Percentiles rank a stretch among this genome's conserved stretches.
These are phyloP conservation scores for Morelia viridis DNA, from an alignment of 2,797 vertebrate genomes.

Conservation along the genomic window DNA sequence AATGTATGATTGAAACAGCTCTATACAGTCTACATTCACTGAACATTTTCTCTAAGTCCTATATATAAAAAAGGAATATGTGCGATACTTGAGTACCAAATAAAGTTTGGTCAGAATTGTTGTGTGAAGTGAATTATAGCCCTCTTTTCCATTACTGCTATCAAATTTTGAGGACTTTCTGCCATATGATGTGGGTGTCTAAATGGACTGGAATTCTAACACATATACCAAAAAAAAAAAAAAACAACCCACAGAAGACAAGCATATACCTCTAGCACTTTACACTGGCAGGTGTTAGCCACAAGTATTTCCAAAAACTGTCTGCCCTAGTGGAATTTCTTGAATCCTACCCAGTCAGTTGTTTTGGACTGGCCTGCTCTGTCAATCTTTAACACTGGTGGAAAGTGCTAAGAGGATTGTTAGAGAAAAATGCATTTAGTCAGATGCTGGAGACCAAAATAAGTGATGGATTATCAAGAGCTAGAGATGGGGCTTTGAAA, in stretches of 20 bases:
- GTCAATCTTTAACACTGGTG: neutral
- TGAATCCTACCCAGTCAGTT: neutral
- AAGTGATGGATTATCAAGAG: neutral
- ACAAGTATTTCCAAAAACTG: neutral
- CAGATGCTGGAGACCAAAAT: neutral
- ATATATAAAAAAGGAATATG: neutral
- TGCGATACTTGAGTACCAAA: neutral
- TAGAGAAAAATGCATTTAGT: neutral
- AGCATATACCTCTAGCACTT: neutral
- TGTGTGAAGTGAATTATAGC: neutral
- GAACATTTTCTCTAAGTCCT: neutral
- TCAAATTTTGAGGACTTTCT: neutral
- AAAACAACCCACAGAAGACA: neutral
- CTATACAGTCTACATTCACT: neutral
- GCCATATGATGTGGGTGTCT: neutral
- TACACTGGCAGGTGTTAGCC: neutral
- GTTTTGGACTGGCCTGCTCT: neutral
- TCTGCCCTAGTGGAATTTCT: neutral
- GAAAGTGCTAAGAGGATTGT: neutral
- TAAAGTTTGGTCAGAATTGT: neutral
- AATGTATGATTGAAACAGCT: neutral
- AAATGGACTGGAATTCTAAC: neutral
- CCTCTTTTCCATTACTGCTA: neutral
- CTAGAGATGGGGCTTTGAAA: neutral
- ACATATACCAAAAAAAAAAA: neutral